These are phyloP conservation scores for Pachymerium ferrugineum DNA, from an alignment of 2,888 invertebrate genomes.

Conservation along the genomic window DNA sequence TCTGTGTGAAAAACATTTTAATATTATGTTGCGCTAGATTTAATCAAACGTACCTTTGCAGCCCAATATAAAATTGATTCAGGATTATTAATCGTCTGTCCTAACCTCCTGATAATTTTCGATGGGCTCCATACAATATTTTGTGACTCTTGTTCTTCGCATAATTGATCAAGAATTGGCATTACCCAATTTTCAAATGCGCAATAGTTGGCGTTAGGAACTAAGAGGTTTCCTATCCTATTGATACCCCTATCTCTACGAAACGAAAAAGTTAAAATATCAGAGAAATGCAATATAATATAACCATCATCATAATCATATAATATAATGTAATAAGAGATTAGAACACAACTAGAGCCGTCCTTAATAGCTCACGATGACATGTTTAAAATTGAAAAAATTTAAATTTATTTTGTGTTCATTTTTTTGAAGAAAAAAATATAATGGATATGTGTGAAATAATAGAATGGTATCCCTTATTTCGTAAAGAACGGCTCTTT, in stretches of 20 bases:
- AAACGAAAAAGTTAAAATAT: no score
- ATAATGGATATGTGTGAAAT: no score
- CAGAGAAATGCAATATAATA: neutral
- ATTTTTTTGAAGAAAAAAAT: no score
- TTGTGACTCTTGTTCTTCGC: constrained; percentile 70
- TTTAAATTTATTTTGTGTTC: no score
- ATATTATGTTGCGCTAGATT: no score
- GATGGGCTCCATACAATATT: constrained; percentile 83
- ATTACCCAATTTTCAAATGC: constrained; percentile 95
- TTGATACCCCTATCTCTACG: constrained; percentile 77
- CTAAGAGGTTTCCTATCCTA: constrained; percentile 85
- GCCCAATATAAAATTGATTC: constrained; percentile 97
- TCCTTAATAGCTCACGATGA: no score
- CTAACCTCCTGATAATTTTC: constrained; percentile 73
- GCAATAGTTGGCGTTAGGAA: constrained; percentile 98
- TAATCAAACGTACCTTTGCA: constrained; percentile 63
- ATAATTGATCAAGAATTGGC: constrained; percentile 84
- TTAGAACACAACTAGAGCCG: no score
- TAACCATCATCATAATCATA: no score
- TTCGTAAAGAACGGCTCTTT: no score
- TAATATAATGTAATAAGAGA: no score
- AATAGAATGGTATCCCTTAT: no score
- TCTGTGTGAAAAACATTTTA: constrained; percentile 50
- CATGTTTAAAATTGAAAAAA: no score
- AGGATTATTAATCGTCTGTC: constrained; percentile 81